Evolutionary conservation across 2,113 vertebrate species (phyloP), one percentile per base, ranked within the genome.

Genomic region (Arothron firmamentum): DNA sequence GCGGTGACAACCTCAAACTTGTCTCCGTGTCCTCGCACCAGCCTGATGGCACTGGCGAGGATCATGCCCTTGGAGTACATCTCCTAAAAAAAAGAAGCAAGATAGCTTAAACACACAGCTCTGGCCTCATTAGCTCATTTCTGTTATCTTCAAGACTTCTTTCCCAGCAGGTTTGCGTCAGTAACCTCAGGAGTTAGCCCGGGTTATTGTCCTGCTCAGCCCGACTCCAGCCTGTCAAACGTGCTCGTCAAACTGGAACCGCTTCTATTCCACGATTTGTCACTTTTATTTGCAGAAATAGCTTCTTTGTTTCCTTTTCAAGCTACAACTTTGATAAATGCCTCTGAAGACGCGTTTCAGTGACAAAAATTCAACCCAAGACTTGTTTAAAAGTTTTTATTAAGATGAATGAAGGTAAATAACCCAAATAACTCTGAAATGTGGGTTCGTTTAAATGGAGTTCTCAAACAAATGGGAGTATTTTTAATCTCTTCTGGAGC

Each of bases 11-110:
- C 90, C 87, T 98, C 96, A 74, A 99, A 95, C 84, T 93, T 96
- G 70, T 99, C 96, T 11, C 95, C 93, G 0, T 93, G 86, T 74
- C 86, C 82, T 67, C 92, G 91, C 53, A 96, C 86, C 58, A 92
- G 86, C 62, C 83, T 87, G 81, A 99, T 61, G 34, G 93, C 93
- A n/a, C 91, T 92, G 11, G 94, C 85, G 47, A 93, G 89, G 70
- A 99, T 92, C 87, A 97, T 92, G 65, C 96, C 95, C 87, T 96
- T 98, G 31, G 96, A 99, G 84, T 97, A 99, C 80, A 98, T 92
- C 82, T 99, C 96, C 96, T 99, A 63, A 53, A 79, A 42, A 64
- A 52, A 65, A 49, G 53, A 56, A 19, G 43, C 45, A 47, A 50
- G 28, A 45, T 4, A 43, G 42, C 11, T 14, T 15, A 12, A 43